Evolutionary conservation across 2,113 vertebrate species (phyloP).

Genomic region (Rhabdomys dilectus): DNA sequence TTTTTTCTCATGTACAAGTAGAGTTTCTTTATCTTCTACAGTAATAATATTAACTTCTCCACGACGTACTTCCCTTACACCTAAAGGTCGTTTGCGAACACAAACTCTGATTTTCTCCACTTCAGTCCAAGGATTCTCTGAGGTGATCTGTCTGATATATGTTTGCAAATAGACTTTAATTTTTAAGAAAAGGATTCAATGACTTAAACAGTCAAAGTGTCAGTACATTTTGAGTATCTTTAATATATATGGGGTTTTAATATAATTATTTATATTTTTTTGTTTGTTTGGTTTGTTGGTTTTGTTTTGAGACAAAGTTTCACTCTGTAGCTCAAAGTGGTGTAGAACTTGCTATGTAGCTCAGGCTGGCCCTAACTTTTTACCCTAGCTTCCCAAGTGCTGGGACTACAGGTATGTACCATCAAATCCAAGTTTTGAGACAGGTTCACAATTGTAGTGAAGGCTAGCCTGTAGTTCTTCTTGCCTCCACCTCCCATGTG

Average conservation of each 20-base stretch:
- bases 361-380: background rate
- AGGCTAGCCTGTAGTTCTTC: background rate
- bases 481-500: background rate
- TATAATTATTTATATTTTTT: background rate
- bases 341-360: background rate
- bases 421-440: background rate
- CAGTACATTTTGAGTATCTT: constrained; percentile 21
- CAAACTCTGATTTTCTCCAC: constrained; percentile 93
- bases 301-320: background rate
- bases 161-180: constrained; percentile 56
- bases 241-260: background rate
- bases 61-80: constrained; percentile 87
- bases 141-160: constrained; percentile 81
- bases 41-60: constrained; percentile 92
- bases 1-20: constrained; percentile 93
- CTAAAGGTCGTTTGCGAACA: constrained; percentile 93
- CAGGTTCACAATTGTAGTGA: background rate
- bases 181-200: constrained; percentile 48
- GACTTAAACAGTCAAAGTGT: constrained; percentile 48
- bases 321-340: background rate
- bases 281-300: background rate
- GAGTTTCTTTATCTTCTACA: constrained; percentile 88
- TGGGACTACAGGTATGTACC: background rate
- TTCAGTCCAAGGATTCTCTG: constrained; percentile 85
- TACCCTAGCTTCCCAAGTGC: background rate